phyloP scores from a whole-genome alignment of 2,113 vertebrate species.

The Micromys minutus region DNA sequence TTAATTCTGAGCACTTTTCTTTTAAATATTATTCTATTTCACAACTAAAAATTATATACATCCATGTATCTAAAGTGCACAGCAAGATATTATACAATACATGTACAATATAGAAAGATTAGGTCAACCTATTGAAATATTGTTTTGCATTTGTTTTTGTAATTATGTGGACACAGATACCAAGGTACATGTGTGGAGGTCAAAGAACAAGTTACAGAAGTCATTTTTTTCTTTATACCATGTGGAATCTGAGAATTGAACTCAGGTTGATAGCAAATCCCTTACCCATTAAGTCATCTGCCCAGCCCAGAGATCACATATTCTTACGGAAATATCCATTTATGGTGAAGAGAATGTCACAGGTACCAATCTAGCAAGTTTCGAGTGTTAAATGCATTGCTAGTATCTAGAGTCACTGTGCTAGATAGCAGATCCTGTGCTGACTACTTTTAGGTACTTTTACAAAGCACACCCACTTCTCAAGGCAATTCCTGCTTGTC shows the following conservation, averaged over 20 bases:
- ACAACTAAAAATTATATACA: not conserved
- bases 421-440: not conserved
- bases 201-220: not conserved
- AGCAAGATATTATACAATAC: not conserved
- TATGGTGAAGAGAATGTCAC: not conserved
- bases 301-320: not conserved
- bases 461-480: not conserved
- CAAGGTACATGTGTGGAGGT: too few species aligned
- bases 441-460: not conserved
- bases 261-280: not conserved
- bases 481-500: too few species aligned
- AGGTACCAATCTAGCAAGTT: not conserved
- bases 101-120: not conserved
- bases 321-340: not conserved
- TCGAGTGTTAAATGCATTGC: fast-evolving
- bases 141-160: not conserved
- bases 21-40: not conserved
- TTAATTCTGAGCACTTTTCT: not conserved
- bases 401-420: too few species aligned
- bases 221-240: not conserved
- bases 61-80: not conserved
- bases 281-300: not conserved
- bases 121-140: not conserved
- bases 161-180: too few species aligned
- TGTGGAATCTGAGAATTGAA: not conserved